Evolutionary conservation across 2,113 vertebrate genomes (phyloP), one percentile per base, ranked within the genome.

Genomic region (Aramus guarauna): DNA sequence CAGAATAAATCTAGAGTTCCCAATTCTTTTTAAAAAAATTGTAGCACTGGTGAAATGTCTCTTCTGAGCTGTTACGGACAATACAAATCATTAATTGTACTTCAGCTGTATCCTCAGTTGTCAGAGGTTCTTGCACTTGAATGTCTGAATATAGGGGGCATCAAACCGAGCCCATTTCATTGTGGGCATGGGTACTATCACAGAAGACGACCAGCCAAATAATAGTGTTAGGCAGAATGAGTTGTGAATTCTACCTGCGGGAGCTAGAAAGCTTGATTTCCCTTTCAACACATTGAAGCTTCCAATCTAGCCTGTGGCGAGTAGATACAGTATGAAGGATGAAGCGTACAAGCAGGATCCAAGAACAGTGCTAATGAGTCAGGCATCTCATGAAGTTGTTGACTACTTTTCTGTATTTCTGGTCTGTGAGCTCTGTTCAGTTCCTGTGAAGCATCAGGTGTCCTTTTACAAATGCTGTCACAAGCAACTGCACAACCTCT

Each of bases 171-270:
- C 22, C 15, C 4, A 2, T 60, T 85, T 92, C 8, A 7, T 39
- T 90, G 45, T 50, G 24, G 19, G 2, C 10, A 1, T 52, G 29
- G 15, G 2, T 67, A 15, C 2, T 0, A 4, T 52, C 6, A 8
- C 1, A 4, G 53, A 67, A 43, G 56, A 81, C 9, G 11, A 79
- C 23, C 9, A 66, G 23, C 16, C 41, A 26, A 37, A 5, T 78
- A 52, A 11, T 1, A 1, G 5, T 39, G 7, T 41, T 63, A 24
- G 17, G 20, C 36, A 30, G 37, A 71, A 41, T 37, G 45, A 67
- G 5, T 56, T 78, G 15, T 47, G 32, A 72, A 19, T 75, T 91
- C 18, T 64, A 2, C 9, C 93, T 74, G 8, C 7, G 56, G 56
- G 24, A 39, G 11, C 22, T n/a, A 17, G 36, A 52, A 85, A 78